Conservation (phyloP, 2,888 invertebrate species). For the Chirona hameri region DNA sequence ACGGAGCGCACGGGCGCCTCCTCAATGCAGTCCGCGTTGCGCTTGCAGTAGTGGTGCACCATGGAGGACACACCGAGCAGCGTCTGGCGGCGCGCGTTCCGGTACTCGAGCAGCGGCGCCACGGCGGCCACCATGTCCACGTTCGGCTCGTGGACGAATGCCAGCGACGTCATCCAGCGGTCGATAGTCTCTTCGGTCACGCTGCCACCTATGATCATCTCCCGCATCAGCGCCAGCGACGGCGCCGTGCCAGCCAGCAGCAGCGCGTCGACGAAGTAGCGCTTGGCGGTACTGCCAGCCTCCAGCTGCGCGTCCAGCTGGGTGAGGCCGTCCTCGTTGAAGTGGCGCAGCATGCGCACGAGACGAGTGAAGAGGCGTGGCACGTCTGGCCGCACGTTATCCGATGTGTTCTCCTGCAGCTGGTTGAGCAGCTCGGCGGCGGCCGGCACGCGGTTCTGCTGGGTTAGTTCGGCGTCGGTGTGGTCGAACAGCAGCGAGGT, state of each 20-base stretch:
- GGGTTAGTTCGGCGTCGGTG: conserved; percentile 41
- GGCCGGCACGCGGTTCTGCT: conserved; percentile 42
- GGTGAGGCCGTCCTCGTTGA: conserved; percentile 45
- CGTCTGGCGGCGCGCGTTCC: conserved; percentile 55
- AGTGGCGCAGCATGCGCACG: conserved; percentile 47
- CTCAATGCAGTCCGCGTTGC: conserved; percentile 48
- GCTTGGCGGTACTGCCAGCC: conserved; percentile 41
- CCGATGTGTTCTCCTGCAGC: conserved; percentile 43
- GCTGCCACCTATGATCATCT: conserved; percentile 64
- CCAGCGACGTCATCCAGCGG: conserved; percentile 80
- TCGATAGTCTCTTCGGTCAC: conserved; percentile 63
- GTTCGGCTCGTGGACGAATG: conserved; percentile 61
- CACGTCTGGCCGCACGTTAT: conserved; percentile 48
- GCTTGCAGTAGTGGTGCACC: conserved; percentile 64
- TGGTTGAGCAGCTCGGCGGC: conserved; percentile 42
- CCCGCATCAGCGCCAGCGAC: conserved; percentile 76
- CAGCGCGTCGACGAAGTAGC: conserved; percentile 66
- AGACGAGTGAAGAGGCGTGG: conserved; percentile 51
- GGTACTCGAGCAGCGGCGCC: conserved; percentile 46
- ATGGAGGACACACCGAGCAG: conserved; percentile 65
- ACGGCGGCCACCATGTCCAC: conserved; percentile 49
- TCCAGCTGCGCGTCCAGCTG: conserved; percentile 42
- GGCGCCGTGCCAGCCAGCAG: conserved; percentile 81
- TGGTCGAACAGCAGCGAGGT: conserved; percentile 70
- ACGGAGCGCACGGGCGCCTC: conserved; percentile 45